These are phyloP conservation scores for Huso huso DNA, from an alignment of 2,797 vertebrate species.

Conservation along the genomic window DNA sequence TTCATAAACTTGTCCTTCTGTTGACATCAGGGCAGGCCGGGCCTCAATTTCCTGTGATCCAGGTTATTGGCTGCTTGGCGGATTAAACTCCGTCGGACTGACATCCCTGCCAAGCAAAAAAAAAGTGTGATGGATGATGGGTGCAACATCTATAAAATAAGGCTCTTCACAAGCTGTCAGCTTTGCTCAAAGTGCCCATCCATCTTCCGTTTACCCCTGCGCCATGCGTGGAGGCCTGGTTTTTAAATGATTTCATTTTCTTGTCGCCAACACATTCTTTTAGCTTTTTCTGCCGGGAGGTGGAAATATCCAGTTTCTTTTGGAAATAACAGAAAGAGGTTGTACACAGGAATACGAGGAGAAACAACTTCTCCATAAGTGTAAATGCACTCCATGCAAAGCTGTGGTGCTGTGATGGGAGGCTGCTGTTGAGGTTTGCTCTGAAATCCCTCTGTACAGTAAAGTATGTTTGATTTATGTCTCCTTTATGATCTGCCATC, in stretches of 20 bases:
- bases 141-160: constrained; percentile 52
- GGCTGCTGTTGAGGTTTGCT: too few relatives aligned
- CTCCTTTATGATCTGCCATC: too few relatives aligned
- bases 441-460: too few relatives aligned
- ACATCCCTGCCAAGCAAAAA: constrained; percentile 39
- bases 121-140: constrained; percentile 55
- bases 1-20: too few relatives aligned
- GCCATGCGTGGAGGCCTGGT: not conserved
- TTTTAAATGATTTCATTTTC: not conserved
- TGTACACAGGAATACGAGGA: too few relatives aligned
- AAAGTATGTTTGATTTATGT: too few relatives aligned
- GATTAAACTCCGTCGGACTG: constrained; percentile 32
- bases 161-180: constrained; percentile 54
- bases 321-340: too few relatives aligned
- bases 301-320: not conserved
- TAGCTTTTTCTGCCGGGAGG: not conserved
- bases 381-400: too few relatives aligned
- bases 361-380: too few relatives aligned
- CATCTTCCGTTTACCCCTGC: constrained; percentile 35
- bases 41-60: constrained; percentile 17
- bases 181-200: constrained; percentile 48
- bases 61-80: constrained; percentile 24
- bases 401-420: too few relatives aligned
- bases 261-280: not conserved
- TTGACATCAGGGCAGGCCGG: constrained; percentile 13